Evolutionary conservation across 2,797 vertebrate genomes (phyloP), one percentile per base, ranked within the genome.

Genomic region (Hydrophis major): DNA sequence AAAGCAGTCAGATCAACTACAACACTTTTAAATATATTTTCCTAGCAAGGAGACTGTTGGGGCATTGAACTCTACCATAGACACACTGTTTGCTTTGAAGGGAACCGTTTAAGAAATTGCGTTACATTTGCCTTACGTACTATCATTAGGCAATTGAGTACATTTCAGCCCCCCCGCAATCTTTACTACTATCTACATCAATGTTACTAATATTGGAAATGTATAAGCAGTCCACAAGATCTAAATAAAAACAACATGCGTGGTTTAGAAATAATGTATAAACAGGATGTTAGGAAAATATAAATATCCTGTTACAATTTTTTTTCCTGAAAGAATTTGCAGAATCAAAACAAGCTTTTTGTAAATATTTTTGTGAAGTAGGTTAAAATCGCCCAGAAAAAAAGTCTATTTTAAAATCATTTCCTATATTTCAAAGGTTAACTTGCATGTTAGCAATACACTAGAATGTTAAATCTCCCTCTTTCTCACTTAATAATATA

Each of bases 271-370:
- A 0, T 4, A 53, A 8, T 94, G 90, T 78, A 86, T 96, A 97
- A 97, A 97, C 96, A 97, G 97, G 96, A 97, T 94, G 91, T 87
- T 95, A 78, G 32, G 57, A 6, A 37, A 86, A 66, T 92, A 59
- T 95, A 97, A 97, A 97, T 95, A 96, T 91, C 93, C 95, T 92
- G 89, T 8, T 90, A 16, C 55, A 91, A 94, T 47, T 53, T 63
- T 88, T 88, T 88, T 92, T 88, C 86, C 92, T 32, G 92, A 91
- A 92, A 55, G 11, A 78, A 32, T 93, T 87, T 59, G 47, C 57
- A 87, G 50, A 32, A 14, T 93, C 37, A 37, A 87, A 86, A 83
- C 0, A 50, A 92, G 47, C 66, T 27, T 11, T 42, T 1, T 89
- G 87, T 92, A 91, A 8, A 53, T 22, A 90, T 6, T 83, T 47